phyloP scores from a whole-genome alignment of 2,113 vertebrate species.

The Anser cygnoides region DNA sequence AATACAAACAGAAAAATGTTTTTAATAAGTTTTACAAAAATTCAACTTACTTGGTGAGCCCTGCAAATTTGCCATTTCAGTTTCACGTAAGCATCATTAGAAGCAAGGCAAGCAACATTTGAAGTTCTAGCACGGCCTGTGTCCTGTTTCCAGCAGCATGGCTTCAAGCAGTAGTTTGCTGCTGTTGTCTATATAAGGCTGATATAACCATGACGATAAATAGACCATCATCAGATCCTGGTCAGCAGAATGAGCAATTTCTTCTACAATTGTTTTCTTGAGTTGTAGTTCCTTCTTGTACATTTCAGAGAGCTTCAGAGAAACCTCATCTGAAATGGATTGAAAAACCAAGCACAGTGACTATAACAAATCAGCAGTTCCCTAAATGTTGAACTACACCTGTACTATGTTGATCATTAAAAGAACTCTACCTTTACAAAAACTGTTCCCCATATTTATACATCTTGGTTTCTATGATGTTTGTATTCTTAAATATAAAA shows the following conservation, averaged over 20 bases:
- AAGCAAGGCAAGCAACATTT: neutral
- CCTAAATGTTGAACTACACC: neutral
- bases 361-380: neutral
- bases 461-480: neutral
- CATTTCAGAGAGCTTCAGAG: slow-evolving; percentile 75
- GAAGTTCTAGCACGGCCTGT: slow-evolving; percentile 78
- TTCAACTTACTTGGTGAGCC: neutral
- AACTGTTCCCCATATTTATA: neutral
- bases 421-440: neutral
- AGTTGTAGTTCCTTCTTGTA: slow-evolving; percentile 86
- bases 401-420: neutral
- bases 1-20: neutral
- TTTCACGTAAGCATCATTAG: neutral
- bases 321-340: slow-evolving; percentile 78
- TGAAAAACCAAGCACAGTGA: neutral
- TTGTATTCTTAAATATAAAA: neutral
- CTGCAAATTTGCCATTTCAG: neutral
- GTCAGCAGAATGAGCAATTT: slow-evolving; percentile 83
- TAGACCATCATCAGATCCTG: slow-evolving; percentile 84
- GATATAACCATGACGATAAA: slow-evolving; percentile 92
- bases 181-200: slow-evolving; percentile 84
- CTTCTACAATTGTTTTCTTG: slow-evolving; percentile 80
- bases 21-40: slow-evolving; percentile 49
- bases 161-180: slow-evolving; percentile 83
- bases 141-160: slow-evolving; percentile 92